Percentiles rank a stretch among this genome's conserved stretches.
Evolutionary conservation across 2,888 invertebrate species (phyloP).

Genomic region (Caenorhabditis wallacei): DNA sequence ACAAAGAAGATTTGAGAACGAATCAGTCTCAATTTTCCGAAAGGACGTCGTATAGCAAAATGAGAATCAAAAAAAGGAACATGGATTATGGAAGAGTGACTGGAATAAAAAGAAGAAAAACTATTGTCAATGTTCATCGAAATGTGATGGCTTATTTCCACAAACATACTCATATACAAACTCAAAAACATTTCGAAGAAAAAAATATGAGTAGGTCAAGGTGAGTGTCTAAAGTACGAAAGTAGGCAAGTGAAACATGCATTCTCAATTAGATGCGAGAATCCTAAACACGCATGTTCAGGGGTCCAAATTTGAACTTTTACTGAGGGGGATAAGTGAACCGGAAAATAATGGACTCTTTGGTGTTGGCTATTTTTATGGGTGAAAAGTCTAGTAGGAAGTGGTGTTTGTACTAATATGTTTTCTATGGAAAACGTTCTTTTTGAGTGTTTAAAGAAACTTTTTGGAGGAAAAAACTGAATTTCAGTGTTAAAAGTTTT

Average conservation of each 20-base stretch:
- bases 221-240: constrained; percentile 26
- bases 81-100: constrained; percentile 12
- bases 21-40: constrained; percentile 5
- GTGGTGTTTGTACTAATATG: neutral
- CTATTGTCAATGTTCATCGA: constrained; percentile 1
- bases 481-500: no score
- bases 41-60: neutral
- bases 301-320: constrained; percentile 16
- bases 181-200: neutral
- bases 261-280: constrained; percentile 38
- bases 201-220: constrained; percentile 9
- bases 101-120: neutral
- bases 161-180: neutral
- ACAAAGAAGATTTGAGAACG: neutral
- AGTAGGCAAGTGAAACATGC: constrained; percentile 41
- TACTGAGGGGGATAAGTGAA: constrained; percentile 2
- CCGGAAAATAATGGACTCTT: constrained; percentile 8
- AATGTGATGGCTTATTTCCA: neutral
- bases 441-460: no score
- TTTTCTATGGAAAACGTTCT: no score
- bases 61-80: neutral
- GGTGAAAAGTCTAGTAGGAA: neutral
- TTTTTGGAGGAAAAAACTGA: no score
- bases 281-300: constrained; percentile 50
- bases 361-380: neutral